phyloP scores from a whole-genome alignment of 2,888 invertebrate species.

The Tachina fera region DNA sequence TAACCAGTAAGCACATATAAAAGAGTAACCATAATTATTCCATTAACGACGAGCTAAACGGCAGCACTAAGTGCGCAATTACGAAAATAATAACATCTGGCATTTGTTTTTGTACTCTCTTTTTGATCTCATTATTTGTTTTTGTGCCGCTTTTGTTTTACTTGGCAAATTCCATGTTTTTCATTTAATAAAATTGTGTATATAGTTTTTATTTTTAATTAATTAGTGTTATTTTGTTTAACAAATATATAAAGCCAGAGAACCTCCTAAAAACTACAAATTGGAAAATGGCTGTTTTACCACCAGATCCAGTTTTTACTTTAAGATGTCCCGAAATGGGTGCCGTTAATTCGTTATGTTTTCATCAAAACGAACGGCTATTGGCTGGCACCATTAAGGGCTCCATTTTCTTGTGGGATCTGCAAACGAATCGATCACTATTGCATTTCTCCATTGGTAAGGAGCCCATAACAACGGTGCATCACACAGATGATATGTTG shows the following conservation, averaged over 20 bases:
- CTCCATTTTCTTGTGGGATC: slow-evolving; percentile 90
- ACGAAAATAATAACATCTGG: slow-evolving; percentile 9
- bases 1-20: no score
- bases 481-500: slow-evolving; percentile 85
- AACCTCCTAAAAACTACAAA: slow-evolving; percentile 63
- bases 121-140: slow-evolving; percentile 60
- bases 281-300: slow-evolving; percentile 86
- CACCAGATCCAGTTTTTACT: slow-evolving; percentile 89
- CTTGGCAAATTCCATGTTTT: slow-evolving; percentile 74
- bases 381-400: slow-evolving; percentile 90
- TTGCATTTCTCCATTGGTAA: slow-evolving; percentile 87
- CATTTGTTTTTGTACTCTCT: slow-evolving; percentile 41
- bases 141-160: slow-evolving; percentile 67
- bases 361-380: slow-evolving; percentile 87
- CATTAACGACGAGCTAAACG: not conserved
- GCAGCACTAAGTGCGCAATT: not conserved
- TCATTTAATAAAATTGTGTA: slow-evolving; percentile 77
- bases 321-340: slow-evolving; percentile 88
- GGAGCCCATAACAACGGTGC: slow-evolving; percentile 83
- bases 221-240: slow-evolving; percentile 67
- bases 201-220: slow-evolving; percentile 66
- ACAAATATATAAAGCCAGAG: slow-evolving; percentile 73
- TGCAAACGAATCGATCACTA: slow-evolving; percentile 89
- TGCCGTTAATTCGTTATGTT: slow-evolving; percentile 88
- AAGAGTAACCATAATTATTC: not conserved